Percentiles rank a stretch among this genome's conserved stretches.
Evolutionary conservation across 2,113 vertebrate genomes (phyloP).

Genomic region (Gnathonemus echidnorhynchus): DNA sequence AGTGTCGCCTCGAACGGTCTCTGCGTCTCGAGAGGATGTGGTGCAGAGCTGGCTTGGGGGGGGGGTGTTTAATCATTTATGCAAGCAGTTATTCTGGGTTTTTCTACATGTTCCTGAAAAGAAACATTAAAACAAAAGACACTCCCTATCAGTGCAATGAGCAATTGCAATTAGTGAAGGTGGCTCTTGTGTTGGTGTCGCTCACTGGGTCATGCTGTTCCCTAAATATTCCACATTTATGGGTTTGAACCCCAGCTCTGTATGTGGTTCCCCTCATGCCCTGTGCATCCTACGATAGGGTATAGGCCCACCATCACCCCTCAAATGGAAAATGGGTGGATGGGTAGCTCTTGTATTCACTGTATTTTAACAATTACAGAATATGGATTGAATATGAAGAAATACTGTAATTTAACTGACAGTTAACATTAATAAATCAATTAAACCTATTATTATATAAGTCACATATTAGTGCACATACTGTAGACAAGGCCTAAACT

Average conservation of each 20-base stretch:
- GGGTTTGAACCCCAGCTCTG: background rate
- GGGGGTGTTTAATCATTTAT: slow-evolving; percentile 48
- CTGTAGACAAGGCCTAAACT: background rate
- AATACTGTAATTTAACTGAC: background rate
- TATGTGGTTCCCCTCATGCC: background rate
- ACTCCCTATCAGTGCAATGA: background rate
- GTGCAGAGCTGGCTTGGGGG: slow-evolving; percentile 52
- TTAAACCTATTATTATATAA: background rate
- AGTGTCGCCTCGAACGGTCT: slow-evolving; percentile 79
- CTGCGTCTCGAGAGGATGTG: slow-evolving; percentile 71
- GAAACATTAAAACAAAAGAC: slow-evolving; percentile 17
- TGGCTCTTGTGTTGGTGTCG: background rate
- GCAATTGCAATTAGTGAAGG: background rate
- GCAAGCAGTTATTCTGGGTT: slow-evolving; percentile 31
- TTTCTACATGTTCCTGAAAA: slow-evolving; percentile 12
- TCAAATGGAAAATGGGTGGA: background rate
- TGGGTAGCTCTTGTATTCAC: background rate
- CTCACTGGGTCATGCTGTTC: background rate
- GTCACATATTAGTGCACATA: background rate
- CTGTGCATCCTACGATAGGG: background rate
- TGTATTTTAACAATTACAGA: background rate
- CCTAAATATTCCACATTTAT: background rate
- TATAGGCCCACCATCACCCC: background rate
- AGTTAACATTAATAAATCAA: background rate
- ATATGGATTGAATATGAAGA: background rate